Percentiles rank a stretch among this genome's conserved stretches.
Evolutionary conservation across 2,888 invertebrate genomes (phyloP).

Genomic region (Peribatodes rhomboidaria): DNA sequence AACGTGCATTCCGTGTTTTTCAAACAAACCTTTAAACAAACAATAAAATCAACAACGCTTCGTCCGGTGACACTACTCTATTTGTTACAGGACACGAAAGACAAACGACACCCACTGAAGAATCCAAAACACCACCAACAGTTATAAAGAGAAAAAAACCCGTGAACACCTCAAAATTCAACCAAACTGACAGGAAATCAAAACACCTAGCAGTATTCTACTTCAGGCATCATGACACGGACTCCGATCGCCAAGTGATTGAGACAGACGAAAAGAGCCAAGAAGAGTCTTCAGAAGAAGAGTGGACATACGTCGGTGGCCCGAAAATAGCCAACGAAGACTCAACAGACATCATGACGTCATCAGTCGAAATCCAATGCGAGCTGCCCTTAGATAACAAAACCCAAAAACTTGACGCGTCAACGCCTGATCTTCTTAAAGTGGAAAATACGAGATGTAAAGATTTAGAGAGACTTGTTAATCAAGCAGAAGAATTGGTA

Average conservation of each 20-base stretch:
- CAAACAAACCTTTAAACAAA: conserved; percentile 30
- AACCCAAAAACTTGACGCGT: conserved; percentile 71
- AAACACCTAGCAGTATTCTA: conserved; percentile 95
- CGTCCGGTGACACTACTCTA: conserved; percentile 26
- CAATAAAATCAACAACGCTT: conserved; percentile 26
- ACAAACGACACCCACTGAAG: conserved; percentile 60
- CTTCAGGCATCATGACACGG: conserved; percentile 95
- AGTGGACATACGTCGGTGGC: conserved; percentile 89
- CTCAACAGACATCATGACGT: conserved; percentile 83
- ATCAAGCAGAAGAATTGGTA: conserved; percentile 93
- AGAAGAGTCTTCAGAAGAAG: conserved; percentile 82
- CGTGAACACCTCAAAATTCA: conserved; percentile 87
- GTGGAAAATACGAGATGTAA: conserved; percentile 84
- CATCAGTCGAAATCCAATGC: conserved; percentile 82
- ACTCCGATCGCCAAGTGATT: conserved; percentile 90
- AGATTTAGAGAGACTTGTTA: conserved; percentile 91
- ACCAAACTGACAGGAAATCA: conserved; percentile 91
- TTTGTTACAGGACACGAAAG: conserved; percentile 69
- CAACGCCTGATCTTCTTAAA: conserved; percentile 80
- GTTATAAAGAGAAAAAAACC: conserved; percentile 84
- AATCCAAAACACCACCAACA: conserved; percentile 76
- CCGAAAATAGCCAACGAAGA: conserved; percentile 78
- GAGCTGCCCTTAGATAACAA: conserved; percentile 74
- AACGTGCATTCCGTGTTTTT: conserved; percentile 25
- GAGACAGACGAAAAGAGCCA: conserved; percentile 80